Conservation (phyloP, 2,797 vertebrate genomes). For the Allobates femoralis region DNA sequence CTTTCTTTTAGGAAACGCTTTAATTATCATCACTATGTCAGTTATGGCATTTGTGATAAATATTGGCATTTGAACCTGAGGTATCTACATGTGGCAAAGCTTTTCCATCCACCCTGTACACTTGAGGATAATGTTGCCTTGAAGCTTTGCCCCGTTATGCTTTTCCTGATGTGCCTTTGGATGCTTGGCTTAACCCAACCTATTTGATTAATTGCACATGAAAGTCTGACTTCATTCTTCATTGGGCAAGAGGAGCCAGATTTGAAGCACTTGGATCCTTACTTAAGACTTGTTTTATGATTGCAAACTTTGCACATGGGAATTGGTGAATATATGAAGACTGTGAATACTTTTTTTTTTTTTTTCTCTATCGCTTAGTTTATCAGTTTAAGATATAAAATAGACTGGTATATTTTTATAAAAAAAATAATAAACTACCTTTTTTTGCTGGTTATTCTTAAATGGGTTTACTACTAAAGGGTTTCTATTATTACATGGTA, state of each 20-base stretch:
- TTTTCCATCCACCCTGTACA: not conserved
- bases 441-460: not conserved
- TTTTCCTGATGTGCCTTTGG: not conserved
- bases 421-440: not conserved
- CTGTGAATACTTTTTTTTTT: not conserved
- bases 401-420: not conserved
- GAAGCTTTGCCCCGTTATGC: not conserved
- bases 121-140: not conserved
- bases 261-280: not conserved
- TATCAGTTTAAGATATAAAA: not conserved
- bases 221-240: not conserved
- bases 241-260: not conserved
- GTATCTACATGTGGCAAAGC: not conserved
- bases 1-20: not conserved
- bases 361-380: not conserved
- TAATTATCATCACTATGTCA: not conserved
- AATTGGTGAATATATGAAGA: not conserved
- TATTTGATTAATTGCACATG: not conserved
- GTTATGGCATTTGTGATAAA: not conserved
- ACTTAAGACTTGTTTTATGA: not conserved
- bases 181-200: not conserved
- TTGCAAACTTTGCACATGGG: constrained; percentile 5
- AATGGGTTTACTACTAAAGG: not conserved
- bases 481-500: not conserved
- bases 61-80: not conserved